Evolutionary conservation across 1,140 invertebrate genomes (phyloP), one percentile per base, ranked within the genome.

Genomic region (Aphelinus atriplicis): DNA sequence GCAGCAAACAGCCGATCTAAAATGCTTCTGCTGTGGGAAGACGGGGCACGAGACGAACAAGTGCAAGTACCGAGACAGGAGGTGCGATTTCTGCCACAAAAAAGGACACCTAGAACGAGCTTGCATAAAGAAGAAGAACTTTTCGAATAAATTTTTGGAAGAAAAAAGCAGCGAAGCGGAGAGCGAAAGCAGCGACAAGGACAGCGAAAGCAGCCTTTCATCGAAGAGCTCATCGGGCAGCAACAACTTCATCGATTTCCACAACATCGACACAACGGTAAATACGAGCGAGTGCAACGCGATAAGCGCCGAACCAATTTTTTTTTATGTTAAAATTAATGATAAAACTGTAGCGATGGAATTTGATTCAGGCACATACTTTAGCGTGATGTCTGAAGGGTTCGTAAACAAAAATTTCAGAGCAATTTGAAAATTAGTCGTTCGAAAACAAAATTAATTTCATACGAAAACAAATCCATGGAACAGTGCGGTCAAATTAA

Each of bases 11-110:
- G 4, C 51, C 4, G 51, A 53, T 5, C 51, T 4, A 4, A 4
- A 53, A 45, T 76, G 75, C 48, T 71, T 67, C 43, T 77, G 65
- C 45, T 77, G 75, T 58, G 69, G 70, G 9, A 65, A 56, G 4
- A 45, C 10, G 0, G 60, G 66, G 47, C 70, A 77, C 58, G 43
- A 2, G 45, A 67, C 10, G 10, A 64, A 51, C 0, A 4, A 47
- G 2, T 77, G 75, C 43, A 63, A 66, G 3, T 73, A 72, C 70
- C n/a, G 70, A 55, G 48, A 77, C 6, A 50, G 60, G 50, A 62
- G 46, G 2, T 77, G 75, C 71, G 58, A 58, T 3, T 72, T 42
- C 70, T 72, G 75, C 60, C 57, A 77, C 6, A 42, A 26, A 43
- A 77, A 62, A 46, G 75, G 70, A 62, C 64, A 77, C 46, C 57